phyloP scores from a whole-genome alignment of 1,140 invertebrate genomes.

The Drosophila sp. region DNA sequence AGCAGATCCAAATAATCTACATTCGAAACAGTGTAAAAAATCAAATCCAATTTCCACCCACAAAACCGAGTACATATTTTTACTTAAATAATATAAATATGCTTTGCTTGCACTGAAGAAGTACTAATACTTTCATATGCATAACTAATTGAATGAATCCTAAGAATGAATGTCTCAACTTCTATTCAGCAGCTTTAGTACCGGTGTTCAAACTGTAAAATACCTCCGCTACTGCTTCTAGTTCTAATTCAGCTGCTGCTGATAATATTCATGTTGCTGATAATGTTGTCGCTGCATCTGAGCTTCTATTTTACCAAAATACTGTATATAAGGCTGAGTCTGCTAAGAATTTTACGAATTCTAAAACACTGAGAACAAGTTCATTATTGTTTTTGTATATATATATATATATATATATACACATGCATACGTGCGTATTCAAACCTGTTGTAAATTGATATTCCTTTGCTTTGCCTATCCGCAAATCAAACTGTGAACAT shows the following conservation, averaged over 20 bases:
- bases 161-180: neutral
- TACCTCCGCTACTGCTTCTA: neutral
- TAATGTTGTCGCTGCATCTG: conserved; percentile 1
- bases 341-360: neutral
- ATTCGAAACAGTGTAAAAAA: neutral
- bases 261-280: no score
- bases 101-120: conserved; percentile 5
- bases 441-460: neutral
- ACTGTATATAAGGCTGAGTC: neutral
- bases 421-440: neutral
- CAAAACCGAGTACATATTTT: neutral
- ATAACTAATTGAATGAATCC: neutral
- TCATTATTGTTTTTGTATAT: neutral
- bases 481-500: neutral
- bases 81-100: neutral
- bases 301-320: neutral
- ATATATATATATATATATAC: neutral
- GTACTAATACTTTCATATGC: neutral
- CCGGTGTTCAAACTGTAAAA: conserved; percentile 3
- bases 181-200: conserved; percentile 2
- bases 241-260: conserved; percentile 5
- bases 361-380: neutral
- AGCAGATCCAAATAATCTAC: neutral
- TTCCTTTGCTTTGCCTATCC: neutral
- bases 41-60: neutral